Evolutionary conservation across 1,140 invertebrate species (phyloP).

Genomic region (Pteromalus puparum): DNA sequence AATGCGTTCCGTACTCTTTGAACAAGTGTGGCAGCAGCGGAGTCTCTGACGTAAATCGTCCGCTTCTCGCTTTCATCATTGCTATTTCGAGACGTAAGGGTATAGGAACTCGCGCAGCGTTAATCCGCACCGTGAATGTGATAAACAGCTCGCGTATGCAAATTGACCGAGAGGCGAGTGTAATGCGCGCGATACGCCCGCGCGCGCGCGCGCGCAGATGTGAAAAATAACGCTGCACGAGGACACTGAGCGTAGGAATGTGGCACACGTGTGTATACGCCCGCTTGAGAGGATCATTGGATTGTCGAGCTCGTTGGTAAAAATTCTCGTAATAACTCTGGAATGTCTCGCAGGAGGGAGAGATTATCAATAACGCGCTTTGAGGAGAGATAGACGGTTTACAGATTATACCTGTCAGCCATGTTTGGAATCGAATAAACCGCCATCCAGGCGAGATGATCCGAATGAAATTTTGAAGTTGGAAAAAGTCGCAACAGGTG

Average conservation of each 20-base stretch:
- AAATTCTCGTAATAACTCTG: background rate
- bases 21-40: background rate
- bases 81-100: background rate
- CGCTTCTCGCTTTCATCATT: background rate
- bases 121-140: background rate
- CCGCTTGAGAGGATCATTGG: constrained; percentile 9
- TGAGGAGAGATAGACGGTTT: too few relatives aligned
- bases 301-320: background rate
- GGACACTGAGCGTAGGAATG: background rate
- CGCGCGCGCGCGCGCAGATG: background rate
- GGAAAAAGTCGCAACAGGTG: too few relatives aligned
- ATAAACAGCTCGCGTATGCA: constrained; percentile 8
- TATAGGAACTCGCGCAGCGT: background rate
- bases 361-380: too few relatives aligned
- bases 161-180: constrained; percentile 1
- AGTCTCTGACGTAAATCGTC: background rate
- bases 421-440: too few relatives aligned
- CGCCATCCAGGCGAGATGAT: too few relatives aligned
- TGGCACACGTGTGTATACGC: background rate
- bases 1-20: background rate
- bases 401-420: too few relatives aligned
- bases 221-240: background rate
- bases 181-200: background rate
- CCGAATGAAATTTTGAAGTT: too few relatives aligned
- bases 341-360: too few relatives aligned